Evolutionary conservation across 2,888 invertebrate species (phyloP).

Genomic region (Frankliniella fusca): DNA sequence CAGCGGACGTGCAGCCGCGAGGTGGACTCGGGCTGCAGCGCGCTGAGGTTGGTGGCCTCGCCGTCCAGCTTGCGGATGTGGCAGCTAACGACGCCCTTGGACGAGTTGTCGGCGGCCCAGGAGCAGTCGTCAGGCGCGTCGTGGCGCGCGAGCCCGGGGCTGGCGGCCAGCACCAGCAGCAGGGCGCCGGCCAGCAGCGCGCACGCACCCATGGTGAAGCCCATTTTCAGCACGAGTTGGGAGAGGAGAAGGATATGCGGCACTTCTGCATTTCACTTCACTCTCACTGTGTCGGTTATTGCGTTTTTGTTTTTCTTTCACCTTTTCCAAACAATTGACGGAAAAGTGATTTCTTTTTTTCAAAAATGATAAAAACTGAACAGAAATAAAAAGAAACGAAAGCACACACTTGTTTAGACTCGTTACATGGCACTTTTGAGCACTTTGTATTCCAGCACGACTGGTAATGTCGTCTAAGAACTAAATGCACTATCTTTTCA

Average conservation of each 20-base stretch:
- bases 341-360: background rate
- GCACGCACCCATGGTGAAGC: background rate
- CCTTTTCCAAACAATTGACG: background rate
- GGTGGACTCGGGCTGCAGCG: conserved; percentile 63
- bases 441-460: conserved; percentile 13
- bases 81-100: conserved; percentile 58
- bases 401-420: background rate
- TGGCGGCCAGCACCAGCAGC: conserved; percentile 34
- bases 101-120: conserved; percentile 49
- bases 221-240: background rate
- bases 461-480: conserved; percentile 1
- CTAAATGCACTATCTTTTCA: conserved; percentile 11
- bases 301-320: background rate
- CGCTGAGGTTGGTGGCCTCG: conserved; percentile 62
- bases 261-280: background rate
- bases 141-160: conserved; percentile 46
- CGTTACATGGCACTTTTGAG: conserved; percentile 20
- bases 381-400: conserved; percentile 4
- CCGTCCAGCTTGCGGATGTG: conserved; percentile 67
- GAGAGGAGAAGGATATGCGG: background rate
- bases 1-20: conserved; percentile 70
- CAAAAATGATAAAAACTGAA: background rate
- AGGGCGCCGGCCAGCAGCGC: conserved; percentile 32
- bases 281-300: background rate
- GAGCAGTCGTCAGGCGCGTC: conserved; percentile 50